Percentiles rank a stretch among this genome's conserved stretches.
phyloP scores from a whole-genome alignment of 2,113 vertebrate species.

The Amazona guildingii region DNA sequence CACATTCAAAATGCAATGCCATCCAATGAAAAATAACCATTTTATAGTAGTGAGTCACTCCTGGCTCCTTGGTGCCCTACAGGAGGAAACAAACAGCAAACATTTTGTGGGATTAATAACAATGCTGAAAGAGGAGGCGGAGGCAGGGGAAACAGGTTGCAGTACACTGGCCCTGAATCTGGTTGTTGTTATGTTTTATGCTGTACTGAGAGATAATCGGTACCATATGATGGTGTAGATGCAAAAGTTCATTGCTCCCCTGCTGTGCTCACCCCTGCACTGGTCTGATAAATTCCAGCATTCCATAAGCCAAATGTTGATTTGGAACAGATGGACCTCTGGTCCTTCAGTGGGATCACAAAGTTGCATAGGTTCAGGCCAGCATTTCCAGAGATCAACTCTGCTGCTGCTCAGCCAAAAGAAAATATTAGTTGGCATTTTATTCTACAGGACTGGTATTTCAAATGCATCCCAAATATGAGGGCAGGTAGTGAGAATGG shows the following conservation, averaged over 20 bases:
- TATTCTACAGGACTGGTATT: not conserved
- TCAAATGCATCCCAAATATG: not conserved
- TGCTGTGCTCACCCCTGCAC: slow-evolving; percentile 69
- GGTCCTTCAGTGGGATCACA: slow-evolving; percentile 33
- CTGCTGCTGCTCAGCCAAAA: not conserved
- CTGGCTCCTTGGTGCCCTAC: not conserved
- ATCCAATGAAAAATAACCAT: not conserved
- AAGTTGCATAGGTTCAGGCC: not conserved
- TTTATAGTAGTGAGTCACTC: not conserved
- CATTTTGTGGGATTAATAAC: not conserved
- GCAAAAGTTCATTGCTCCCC: slow-evolving; percentile 64
- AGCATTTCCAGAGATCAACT: not conserved
- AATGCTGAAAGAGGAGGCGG: not conserved
- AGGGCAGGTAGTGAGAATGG: not conserved
- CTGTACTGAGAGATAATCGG: slow-evolving; percentile 65
- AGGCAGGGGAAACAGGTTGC: slow-evolving; percentile 23
- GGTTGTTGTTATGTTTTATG: slow-evolving; percentile 56
- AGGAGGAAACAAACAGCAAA: not conserved
- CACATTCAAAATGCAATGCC: not conserved
- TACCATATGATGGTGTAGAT: slow-evolving; percentile 62
- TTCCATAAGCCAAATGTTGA: slow-evolving; percentile 65
- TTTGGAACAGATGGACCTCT: slow-evolving; percentile 74
- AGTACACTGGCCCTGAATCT: slow-evolving; percentile 27
- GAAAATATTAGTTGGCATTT: not conserved
- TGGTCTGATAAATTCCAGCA: slow-evolving; percentile 67